Base-by-base conservation (phyloP, 1,140 invertebrate species). In the Lepeophtheirus salmonis region DNA sequence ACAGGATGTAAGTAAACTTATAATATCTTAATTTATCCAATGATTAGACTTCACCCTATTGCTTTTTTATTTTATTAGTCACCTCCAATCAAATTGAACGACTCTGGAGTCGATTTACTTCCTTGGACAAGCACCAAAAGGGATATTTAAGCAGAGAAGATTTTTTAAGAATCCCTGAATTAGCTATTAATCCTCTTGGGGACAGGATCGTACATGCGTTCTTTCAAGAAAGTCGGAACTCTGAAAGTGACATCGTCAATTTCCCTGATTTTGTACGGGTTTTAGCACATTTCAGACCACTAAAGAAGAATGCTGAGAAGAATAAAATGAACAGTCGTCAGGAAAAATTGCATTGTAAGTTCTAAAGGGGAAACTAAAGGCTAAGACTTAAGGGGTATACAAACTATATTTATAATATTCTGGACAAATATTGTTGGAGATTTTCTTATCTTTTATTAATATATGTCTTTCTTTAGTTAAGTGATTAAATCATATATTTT, bases 181-280 rank as follows among this genome's bases (percentile, higher is more conserved):
- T 81, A 50, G 78, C 78, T 2, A 80, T 81, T 20, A 81, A 81
- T 69, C 79, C 79, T 30, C 64, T 68, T 20, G 3, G 87, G 86
- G 95, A 98, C 65, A 76, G 92, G 65, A 98, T 99, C 67, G 94
- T 99, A 0, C 89, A 97, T 73, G 88, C 94, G 2, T 98, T 99
- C 72, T 98, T 98, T 69, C 73, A 75, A 64, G 83, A 59, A n/a
- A 26, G 23, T 2, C 49, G 23, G 2, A 16, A 56, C 23, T 24
- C 16, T 6, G 52, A 54, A 17, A 17, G 22, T 20, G 52, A 54
- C 3, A 22, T 54, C 17, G 52, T 54, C 16, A 54, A 54, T 14
- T 59, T 59, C 50, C 50, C 17, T 16, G 57, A 59, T 71, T 99
- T 99, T 70, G 94, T 97, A 82, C 80, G 87, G 70, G 90, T 97